Evolutionary conservation across 1,140 invertebrate species (phyloP), one percentile per base, ranked within the genome.

Genomic region (Saxidomus purpurata): DNA sequence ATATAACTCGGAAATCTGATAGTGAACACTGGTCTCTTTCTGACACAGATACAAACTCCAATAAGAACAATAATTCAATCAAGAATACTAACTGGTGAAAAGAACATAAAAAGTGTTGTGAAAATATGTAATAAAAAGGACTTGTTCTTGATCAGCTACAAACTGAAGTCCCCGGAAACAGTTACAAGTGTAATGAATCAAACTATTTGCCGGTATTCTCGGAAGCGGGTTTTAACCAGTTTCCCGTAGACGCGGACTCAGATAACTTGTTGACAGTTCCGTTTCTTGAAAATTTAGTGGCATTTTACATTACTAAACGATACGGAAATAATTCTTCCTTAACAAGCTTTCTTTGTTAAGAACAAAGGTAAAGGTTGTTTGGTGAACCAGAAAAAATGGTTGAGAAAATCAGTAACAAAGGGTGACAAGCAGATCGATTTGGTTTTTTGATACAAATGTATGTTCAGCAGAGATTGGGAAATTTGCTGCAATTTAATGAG

Each of bases 141-240:
- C n/a, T 81, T 55, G 43, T 52, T 55, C 79, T 81, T 11, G 79
- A 81, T 81, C 31, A 81, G 15, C 59, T 15, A 15, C 47, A 81
- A 81, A 55, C 59, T 52, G 52, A 55, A 49, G 79, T 55, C 8
- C 49, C 59, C 1, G 52, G 59, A 34, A 81, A 25, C 15, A 81
- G 79, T 28, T 81, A 55, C 52, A 81, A 49, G 52, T 81, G 36
- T 22, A 77, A 77, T 8, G 74, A 77, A 43, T 49, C 43, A n/a
- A 81, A 59, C n/a, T 81, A 28, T 59, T 31, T 81, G 19, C 4
- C 49, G 28, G 43, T 49, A 8, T 81, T 81, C 28, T 55, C 43
- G 6, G 79, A 81, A 34, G 49, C 55, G 31, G 28, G 25, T 55
- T 52, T 81, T 81, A 49, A 59, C 9, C 17, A 34, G 79, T 81